Evolutionary conservation across 2,888 invertebrate genomes (phyloP).

Genomic region (Sesamia inferens): DNA sequence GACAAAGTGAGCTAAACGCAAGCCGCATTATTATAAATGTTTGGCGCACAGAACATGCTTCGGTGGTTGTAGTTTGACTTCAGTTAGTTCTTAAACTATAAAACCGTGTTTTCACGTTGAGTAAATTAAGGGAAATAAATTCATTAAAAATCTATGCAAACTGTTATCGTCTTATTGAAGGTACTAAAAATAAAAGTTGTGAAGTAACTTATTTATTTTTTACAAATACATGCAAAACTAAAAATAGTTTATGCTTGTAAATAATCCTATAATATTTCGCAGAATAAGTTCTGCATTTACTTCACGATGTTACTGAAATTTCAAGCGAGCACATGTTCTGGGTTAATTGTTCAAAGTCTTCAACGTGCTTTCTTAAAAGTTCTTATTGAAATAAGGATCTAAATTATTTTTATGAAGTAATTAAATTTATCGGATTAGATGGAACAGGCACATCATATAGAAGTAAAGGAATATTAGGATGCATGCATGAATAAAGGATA

Average conservation of each 20-base stretch:
- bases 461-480: no score
- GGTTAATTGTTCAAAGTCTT: constrained; percentile 31
- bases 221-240: neutral
- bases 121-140: neutral
- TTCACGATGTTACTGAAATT: constrained; percentile 20
- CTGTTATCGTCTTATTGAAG: neutral
- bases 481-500: no score
- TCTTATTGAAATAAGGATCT: constrained; percentile 15
- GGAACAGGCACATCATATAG: no score
- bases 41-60: constrained; percentile 17
- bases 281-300: constrained; percentile 18
- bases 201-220: neutral
- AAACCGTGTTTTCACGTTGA: neutral
- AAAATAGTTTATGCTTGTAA: constrained; percentile 5
- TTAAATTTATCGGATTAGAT: neutral
- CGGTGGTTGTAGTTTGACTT: neutral
- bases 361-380: constrained; percentile 5
- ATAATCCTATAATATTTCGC: constrained; percentile 23
- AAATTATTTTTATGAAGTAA: constrained; percentile 6
- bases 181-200: constrained; percentile 1
- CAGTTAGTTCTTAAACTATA: neutral
- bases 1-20: constrained; percentile 37
- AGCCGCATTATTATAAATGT: constrained; percentile 30
- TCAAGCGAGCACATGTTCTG: constrained; percentile 18
- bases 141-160: neutral